Conservation (phyloP, 2,797 vertebrate genomes). For the Enteromius treurensis region DNA sequence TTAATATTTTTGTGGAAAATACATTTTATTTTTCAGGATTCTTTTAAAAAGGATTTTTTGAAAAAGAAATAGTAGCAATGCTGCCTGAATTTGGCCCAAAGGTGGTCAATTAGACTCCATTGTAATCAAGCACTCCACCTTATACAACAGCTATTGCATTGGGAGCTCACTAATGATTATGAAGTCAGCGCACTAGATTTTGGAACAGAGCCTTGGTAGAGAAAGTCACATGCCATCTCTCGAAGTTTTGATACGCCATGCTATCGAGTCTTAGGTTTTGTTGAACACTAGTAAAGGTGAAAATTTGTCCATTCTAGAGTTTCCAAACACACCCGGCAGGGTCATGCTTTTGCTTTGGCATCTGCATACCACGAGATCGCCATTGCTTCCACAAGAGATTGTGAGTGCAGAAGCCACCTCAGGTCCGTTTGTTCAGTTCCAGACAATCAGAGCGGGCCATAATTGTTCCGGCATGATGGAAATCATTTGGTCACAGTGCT, state of each 20-base stretch:
- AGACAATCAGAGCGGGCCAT: conserved; percentile 23
- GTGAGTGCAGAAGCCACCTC: conserved; percentile 13
- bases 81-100: neutral
- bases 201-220: neutral
- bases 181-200: neutral
- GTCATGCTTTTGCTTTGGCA: neutral
- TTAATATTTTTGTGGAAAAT: no score
- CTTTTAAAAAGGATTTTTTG: no score
- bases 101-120: neutral
- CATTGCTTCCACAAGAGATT: neutral
- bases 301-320: neutral
- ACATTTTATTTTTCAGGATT: no score
- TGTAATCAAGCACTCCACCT: neutral
- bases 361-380: neutral
- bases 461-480: conserved; percentile 58
- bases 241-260: neutral
- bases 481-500: conserved; percentile 51
- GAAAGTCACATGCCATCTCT: neutral
- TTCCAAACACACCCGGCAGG: neutral
- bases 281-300: neutral
- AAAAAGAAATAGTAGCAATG: no score
- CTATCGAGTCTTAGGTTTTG: neutral
- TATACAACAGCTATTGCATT: neutral
- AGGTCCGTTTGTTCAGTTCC: conserved; percentile 37
- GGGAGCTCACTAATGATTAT: neutral